These are phyloP conservation scores for Chrysolina americana DNA, from an alignment of 2,888 invertebrate species.

Conservation along the genomic window DNA sequence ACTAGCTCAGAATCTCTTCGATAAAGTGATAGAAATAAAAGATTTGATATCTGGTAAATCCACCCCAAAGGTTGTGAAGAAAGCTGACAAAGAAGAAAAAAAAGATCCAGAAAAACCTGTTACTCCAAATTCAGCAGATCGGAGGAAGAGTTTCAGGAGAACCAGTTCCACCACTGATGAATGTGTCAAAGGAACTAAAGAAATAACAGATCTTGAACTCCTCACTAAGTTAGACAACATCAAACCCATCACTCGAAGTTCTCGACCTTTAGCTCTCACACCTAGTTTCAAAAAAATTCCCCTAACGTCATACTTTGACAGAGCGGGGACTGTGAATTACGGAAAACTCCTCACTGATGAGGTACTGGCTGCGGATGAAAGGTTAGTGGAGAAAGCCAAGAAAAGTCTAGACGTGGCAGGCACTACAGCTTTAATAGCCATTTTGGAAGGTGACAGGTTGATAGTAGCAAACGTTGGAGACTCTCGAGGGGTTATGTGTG, in stretches of 20 bases:
- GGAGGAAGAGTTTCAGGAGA: constrained; percentile 79
- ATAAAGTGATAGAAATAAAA: constrained; percentile 83
- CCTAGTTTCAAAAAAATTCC: constrained; percentile 71
- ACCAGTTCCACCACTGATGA: constrained; percentile 73
- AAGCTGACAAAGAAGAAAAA: constrained; percentile 70
- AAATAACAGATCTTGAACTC: constrained; percentile 79
- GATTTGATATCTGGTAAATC: constrained; percentile 76
- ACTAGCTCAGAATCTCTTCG: constrained; percentile 84
- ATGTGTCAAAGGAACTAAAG: constrained; percentile 68
- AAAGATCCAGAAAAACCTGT: constrained; percentile 68
- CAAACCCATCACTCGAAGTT: constrained; percentile 74
- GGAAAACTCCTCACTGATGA: constrained; percentile 89
- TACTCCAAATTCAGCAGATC: constrained; percentile 69
- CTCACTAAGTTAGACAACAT: constrained; percentile 76
- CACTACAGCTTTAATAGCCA: constrained; percentile 92
- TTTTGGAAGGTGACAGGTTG: constrained; percentile 85
- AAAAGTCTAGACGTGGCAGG: constrained; percentile 84
- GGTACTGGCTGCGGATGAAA: constrained; percentile 86
- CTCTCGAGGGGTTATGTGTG: constrained; percentile 96
- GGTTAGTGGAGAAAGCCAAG: constrained; percentile 87
- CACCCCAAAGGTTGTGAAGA: constrained; percentile 55
- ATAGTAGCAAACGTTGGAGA: constrained; percentile 98
- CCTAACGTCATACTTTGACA: constrained; percentile 77
- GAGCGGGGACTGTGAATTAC: constrained; percentile 84
- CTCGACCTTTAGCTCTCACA: constrained; percentile 71